These are phyloP conservation scores for Harpagifer antarcticus DNA, from an alignment of 2,797 vertebrate species.

Conservation along the genomic window DNA sequence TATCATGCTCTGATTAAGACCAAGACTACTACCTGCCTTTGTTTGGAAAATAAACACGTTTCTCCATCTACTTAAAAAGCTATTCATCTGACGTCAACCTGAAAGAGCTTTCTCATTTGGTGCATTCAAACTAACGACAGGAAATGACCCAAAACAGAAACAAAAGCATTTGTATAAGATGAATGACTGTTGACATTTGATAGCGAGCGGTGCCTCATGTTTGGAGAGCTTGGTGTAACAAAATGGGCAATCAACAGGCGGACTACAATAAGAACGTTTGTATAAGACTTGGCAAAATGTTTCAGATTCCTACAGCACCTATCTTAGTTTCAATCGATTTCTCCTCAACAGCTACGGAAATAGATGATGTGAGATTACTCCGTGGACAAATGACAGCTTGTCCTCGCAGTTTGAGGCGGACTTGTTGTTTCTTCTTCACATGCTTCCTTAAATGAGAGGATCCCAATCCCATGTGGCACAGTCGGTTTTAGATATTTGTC, in stretches of 20 bases:
- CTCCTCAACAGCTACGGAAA: neutral
- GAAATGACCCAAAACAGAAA: slow-evolving; percentile 19
- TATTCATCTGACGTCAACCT: neutral
- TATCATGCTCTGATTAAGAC: neutral
- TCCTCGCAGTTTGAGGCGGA: neutral
- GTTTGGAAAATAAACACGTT: neutral
- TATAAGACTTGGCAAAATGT: neutral
- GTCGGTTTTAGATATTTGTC: neutral
- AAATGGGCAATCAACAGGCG: slow-evolving; percentile 11
- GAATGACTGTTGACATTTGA: slow-evolving; percentile 23
- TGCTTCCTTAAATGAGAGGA: neutral
- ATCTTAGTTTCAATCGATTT: neutral
- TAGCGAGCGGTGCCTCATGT: slow-evolving; percentile 11
- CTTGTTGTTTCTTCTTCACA: neutral
- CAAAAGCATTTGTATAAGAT: slow-evolving; percentile 22
- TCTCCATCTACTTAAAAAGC: slow-evolving; percentile 4
- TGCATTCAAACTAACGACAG: slow-evolving; percentile 4
- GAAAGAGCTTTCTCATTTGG: neutral
- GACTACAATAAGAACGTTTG: slow-evolving; percentile 6
- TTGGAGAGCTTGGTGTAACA: slow-evolving; percentile 7
- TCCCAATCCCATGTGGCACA: neutral
- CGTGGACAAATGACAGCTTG: neutral
- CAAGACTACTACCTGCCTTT: slow-evolving; percentile 2
- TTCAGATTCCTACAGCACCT: neutral
- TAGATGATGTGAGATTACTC: neutral